Percentiles rank a stretch among this genome's conserved stretches.
Evolutionary conservation across 1,140 invertebrate species (phyloP).

Genomic region (Aphaenogaster ashmeadi): DNA sequence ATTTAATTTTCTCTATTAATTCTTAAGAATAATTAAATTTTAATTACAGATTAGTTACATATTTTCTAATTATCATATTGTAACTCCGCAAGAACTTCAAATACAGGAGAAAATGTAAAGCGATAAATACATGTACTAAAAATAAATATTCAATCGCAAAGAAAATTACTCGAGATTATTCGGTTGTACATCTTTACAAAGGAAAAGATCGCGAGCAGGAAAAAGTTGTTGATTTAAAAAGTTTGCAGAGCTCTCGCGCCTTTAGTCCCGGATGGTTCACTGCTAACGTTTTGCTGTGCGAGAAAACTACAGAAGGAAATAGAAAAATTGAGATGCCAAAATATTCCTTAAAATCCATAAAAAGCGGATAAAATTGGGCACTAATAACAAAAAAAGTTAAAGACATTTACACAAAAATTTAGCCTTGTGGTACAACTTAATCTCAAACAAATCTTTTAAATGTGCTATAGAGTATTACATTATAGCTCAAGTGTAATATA

Average conservation of each 20-base stretch:
- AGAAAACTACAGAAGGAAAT: constrained; percentile 67
- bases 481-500: constrained; percentile 9
- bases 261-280: neutral
- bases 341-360: constrained; percentile 55
- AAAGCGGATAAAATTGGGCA: constrained; percentile 1
- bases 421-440: neutral
- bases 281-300: constrained; percentile 78
- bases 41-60: constrained; percentile 3
- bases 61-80: neutral
- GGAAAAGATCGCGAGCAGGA: constrained; percentile 30
- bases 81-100: neutral
- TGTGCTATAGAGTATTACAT: neutral
- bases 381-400: neutral
- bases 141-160: constrained; percentile 71
- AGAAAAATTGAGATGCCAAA: constrained; percentile 50
- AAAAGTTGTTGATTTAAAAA: constrained; percentile 78
- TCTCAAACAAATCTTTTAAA: constrained; percentile 33
- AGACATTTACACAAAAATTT: neutral
- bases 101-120: neutral
- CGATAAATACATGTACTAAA: constrained; percentile 69
- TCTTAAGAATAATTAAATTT: constrained; percentile 16
- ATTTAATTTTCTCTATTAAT: no score
- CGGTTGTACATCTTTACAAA: constrained; percentile 15
- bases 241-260: constrained; percentile 73
- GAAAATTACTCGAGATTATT: constrained; percentile 70